Base-by-base conservation (phyloP, 64 coral and sea anemone species). In the Montipora foliosa region DNA sequence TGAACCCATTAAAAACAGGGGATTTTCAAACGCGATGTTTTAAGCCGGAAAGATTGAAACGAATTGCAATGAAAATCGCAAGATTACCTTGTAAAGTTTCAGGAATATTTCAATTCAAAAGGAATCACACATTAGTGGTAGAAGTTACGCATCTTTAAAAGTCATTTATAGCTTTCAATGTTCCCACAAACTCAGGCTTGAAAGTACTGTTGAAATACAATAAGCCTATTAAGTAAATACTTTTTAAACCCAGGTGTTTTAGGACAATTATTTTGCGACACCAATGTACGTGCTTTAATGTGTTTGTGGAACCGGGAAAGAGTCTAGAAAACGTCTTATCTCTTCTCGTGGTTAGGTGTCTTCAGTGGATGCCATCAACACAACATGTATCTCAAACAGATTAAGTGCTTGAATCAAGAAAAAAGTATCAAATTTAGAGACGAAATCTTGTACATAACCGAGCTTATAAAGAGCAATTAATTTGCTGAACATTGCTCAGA, bases 131-230 rank as follows among this genome's bases (percentile, higher is more conserved):
- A 86, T 86, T 86, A 72, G 82, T 71, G 66, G 46, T 86, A 86
- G 66, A 86, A 70, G 82, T 70, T 86, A 20, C 82, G 71, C 64
- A 62, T 17, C 50, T 86, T 72, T 59, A 86, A 86, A 86, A 86
- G 82, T 86, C 66, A 72, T 86, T 71, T 86, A 86, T 86, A 86
- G 47, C 82, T 72, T 86, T 86, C 82, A 86, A 86, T 86, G 82
- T 44, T 46, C 16, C 82, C 66, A 15, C 15, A 50, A 71, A 86
- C 76, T 44, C 82, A 71, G 62, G 62, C 64, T 86, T 86, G 82
- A 86, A 86, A 86, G 49, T 68, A 86, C 82, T 71, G 82, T 86
- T 86, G 82, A 86, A 86, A 86, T 59, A 86, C 82, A 86, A 86
- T 86, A 86, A 86, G 82, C 66, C 82, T 86, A 72, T 86, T 86